Evolutionary conservation across 2,113 vertebrate genomes (phyloP).

Genomic region (Loxodonta africana): DNA sequence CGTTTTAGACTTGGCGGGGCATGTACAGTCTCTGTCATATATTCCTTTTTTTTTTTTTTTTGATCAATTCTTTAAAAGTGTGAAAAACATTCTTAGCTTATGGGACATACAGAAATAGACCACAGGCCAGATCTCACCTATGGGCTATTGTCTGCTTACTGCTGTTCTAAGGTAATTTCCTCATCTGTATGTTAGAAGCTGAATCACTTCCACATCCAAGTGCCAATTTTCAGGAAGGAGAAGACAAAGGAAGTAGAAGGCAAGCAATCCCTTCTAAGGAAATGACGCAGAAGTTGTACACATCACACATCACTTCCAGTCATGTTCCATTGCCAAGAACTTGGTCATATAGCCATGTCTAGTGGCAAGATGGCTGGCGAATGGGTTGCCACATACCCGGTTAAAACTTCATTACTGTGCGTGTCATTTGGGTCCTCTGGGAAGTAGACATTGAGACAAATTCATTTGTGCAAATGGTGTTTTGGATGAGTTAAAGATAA

Average conservation of each 20-base stretch:
- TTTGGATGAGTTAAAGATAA: not conserved
- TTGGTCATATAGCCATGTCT: not conserved
- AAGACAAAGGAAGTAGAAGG: not conserved
- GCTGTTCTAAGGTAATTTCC: not conserved
- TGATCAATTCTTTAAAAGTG: not conserved
- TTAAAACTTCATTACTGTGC: not conserved
- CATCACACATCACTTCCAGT: not conserved
- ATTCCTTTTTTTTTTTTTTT: not conserved
- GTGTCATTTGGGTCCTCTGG: not conserved
- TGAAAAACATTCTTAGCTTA: not conserved
- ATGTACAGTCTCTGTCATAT: not conserved
- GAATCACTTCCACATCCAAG: not conserved
- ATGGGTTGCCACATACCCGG: not conserved
- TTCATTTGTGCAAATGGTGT: not conserved
- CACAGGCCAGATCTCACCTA: not conserved
- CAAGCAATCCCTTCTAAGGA: not conserved
- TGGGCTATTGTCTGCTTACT: not conserved
- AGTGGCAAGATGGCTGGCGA: not conserved
- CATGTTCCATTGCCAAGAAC: not conserved
- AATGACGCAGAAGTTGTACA: not conserved
- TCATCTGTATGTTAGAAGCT: not conserved
- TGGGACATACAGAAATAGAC: not conserved
- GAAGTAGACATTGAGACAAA: not conserved
- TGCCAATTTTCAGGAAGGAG: not conserved
- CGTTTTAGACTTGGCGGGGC: not conserved